These are phyloP conservation scores for Tetranychus urticae DNA, from an alignment of 1,140 invertebrate species.

Conservation along the genomic window DNA sequence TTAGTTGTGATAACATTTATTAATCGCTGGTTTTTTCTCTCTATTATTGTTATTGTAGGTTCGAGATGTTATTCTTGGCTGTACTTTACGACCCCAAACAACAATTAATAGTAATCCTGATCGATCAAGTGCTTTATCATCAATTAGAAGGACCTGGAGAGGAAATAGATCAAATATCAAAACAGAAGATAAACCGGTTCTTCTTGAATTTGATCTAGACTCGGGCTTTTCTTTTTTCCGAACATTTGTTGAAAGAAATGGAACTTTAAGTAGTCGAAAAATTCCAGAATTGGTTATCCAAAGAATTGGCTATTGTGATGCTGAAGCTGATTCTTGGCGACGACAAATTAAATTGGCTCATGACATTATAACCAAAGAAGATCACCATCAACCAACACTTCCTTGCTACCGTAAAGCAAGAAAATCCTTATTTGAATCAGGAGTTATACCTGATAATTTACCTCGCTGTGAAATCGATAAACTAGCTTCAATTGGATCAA, in stretches of 20 bases:
- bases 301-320: background rate
- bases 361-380: background rate
- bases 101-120: background rate
- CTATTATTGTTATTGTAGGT: background rate
- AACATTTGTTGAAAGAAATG: conserved; percentile 1
- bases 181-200: background rate
- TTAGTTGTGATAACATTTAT: no score
- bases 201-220: conserved; percentile 1
- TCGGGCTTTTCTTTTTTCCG: background rate
- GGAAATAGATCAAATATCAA: background rate
- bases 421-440: no score
- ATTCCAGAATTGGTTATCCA: background rate
- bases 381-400: background rate
- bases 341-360: background rate
- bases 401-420: background rate
- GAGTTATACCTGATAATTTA: background rate
- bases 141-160: background rate
- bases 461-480: background rate
- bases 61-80: conserved; percentile 1
- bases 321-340: background rate
- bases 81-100: background rate
- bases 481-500: background rate
- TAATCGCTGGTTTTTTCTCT: no score
- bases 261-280: background rate
- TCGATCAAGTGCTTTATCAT: background rate